These are phyloP conservation scores for Uloborus diversus DNA, from an alignment of 1,140 invertebrate genomes.

Conservation along the genomic window DNA sequence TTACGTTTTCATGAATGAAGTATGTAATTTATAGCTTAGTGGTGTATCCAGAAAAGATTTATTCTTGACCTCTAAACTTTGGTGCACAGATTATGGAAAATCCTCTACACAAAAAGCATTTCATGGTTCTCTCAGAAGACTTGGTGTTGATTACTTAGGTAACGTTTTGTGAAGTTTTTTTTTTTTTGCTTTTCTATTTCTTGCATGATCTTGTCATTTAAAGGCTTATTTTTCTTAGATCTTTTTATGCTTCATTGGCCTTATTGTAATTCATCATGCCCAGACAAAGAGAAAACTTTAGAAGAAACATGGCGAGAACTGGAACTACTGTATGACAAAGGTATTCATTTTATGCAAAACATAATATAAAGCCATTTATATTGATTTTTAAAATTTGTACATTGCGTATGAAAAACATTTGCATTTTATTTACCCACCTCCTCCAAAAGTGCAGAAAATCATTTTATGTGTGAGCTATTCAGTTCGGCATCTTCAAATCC, in stretches of 20 bases:
- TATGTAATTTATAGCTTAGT: conserved; percentile 46
- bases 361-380: too few relatives aligned
- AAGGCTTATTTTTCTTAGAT: conserved; percentile 59
- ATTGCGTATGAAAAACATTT: too few relatives aligned
- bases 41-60: conserved; percentile 62
- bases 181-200: background rate
- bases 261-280: conserved; percentile 61
- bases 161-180: conserved; percentile 17
- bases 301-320: conserved; percentile 65
- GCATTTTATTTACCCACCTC: too few relatives aligned
- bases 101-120: conserved; percentile 61
- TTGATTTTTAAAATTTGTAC: too few relatives aligned
- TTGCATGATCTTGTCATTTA: too few relatives aligned
- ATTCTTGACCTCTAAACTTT: conserved; percentile 65
- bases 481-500: too few relatives aligned
- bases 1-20: too few relatives aligned
- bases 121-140: conserved; percentile 62
- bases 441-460: too few relatives aligned
- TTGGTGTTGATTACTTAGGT: conserved; percentile 65
- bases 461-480: too few relatives aligned
- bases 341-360: conserved; percentile 22
- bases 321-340: conserved; percentile 64
- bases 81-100: conserved; percentile 65
- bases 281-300: conserved; percentile 59
- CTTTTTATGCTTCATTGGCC: conserved; percentile 66